Conservation (phyloP, 2,888 invertebrate species). For the Alentia gelatinosa region DNA sequence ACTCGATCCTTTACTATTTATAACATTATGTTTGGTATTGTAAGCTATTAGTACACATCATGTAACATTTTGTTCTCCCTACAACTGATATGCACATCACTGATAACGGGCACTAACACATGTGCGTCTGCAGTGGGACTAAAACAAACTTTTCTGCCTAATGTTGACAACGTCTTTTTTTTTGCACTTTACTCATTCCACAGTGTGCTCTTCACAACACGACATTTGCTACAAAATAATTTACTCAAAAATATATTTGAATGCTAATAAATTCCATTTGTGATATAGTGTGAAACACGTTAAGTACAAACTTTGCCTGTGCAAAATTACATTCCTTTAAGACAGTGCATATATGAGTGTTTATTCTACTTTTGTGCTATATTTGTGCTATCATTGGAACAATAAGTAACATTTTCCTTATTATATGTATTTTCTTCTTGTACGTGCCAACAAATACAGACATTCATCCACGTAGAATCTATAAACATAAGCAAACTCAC, state of each 20-base stretch:
- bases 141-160: background rate
- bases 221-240: background rate
- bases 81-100: background rate
- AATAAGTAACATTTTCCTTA: too few relatives aligned
- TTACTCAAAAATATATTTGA: background rate
- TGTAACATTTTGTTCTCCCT: background rate
- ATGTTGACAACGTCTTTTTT: background rate
- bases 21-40: too few relatives aligned
- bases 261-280: background rate
- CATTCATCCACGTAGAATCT: too few relatives aligned
- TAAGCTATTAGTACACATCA: background rate
- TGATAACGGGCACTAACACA: background rate
- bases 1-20: too few relatives aligned
- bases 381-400: background rate
- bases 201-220: background rate
- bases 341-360: background rate
- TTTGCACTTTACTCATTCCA: background rate
- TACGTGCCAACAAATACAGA: too few relatives aligned
- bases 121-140: background rate
- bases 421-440: too few relatives aligned
- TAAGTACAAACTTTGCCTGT: background rate
- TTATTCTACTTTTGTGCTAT: background rate
- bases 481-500: too few relatives aligned
- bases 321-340: background rate
- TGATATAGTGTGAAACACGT: background rate